phyloP scores from a whole-genome alignment of 2,888 invertebrate genomes.

The Limulus polyphemus region DNA sequence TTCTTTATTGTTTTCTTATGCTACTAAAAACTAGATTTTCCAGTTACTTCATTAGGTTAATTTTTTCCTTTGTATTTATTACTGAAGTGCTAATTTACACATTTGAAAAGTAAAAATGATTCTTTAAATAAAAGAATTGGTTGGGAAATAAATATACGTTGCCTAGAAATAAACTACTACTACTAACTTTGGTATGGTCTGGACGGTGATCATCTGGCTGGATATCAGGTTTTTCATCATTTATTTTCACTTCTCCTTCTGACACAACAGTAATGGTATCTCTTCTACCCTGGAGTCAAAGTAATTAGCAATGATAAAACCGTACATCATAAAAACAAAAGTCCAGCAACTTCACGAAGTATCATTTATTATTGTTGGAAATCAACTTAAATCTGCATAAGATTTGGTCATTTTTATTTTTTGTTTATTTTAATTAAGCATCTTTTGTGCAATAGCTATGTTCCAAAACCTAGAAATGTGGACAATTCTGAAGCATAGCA shows the following conservation, averaged over 20 bases:
- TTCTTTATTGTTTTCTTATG: no score
- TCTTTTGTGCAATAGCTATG: no score
- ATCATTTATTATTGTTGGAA: neutral
- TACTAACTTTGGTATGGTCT: slow-evolving; percentile 8
- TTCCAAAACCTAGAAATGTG: no score
- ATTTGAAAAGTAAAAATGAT: no score
- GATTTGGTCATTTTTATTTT: neutral
- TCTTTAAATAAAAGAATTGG: no score
- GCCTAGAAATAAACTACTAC: neutral
- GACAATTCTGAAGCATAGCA: no score
- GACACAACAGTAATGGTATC: neutral
- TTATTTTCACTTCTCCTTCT: slow-evolving; percentile 10
- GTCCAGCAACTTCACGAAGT: no score
- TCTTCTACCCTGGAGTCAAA: neutral
- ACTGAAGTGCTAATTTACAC: no score
- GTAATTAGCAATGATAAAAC: neutral
- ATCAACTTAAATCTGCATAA: neutral
- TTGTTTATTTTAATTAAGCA: no score
- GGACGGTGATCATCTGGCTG: slow-evolving; percentile 8
- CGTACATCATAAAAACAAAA: neutral
- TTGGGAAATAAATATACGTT: neutral
- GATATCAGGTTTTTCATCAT: slow-evolving; percentile 8
- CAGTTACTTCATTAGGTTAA: no score
- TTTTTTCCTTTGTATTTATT: no score
- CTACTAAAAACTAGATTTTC: no score